Conservation (phyloP, 1,140 invertebrate species). For the Eupristina koningsbergeri region DNA sequence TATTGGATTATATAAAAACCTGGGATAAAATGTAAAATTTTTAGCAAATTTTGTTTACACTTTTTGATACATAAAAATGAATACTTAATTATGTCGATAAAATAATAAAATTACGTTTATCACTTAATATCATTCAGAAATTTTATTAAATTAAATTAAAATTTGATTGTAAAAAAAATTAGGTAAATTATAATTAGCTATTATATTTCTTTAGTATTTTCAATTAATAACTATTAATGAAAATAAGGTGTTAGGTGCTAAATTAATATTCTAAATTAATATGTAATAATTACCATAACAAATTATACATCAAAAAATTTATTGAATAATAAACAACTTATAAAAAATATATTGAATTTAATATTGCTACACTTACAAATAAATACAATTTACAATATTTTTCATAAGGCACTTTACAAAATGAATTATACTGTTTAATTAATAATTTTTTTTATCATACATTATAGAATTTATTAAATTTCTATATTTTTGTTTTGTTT, state of each 20-base stretch:
- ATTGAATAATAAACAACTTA: background rate
- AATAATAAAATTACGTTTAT: too few relatives aligned
- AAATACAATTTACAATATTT: constrained; percentile 9
- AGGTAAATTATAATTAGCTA: too few relatives aligned
- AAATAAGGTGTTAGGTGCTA: background rate
- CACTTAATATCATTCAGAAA: too few relatives aligned
- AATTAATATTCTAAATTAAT: background rate
- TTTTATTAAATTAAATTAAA: too few relatives aligned
- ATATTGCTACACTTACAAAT: constrained; percentile 13
- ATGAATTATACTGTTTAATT: constrained; percentile 4
- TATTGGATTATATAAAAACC: too few relatives aligned
- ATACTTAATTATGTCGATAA: too few relatives aligned
- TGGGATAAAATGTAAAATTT: too few relatives aligned
- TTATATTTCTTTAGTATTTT: background rate
- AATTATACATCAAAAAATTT: background rate
- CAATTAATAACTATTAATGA: background rate
- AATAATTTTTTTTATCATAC: background rate
- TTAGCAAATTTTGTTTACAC: too few relatives aligned
- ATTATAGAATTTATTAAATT: constrained; percentile 8
- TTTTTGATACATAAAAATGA: too few relatives aligned
- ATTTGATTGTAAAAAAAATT: too few relatives aligned
- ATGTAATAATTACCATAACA: background rate
- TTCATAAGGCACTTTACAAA: constrained; percentile 33
- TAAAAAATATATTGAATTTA: constrained; percentile 6
- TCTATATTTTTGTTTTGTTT: background rate